Base-by-base conservation (phyloP, 2,797 vertebrate species). In the Momotus momota region DNA sequence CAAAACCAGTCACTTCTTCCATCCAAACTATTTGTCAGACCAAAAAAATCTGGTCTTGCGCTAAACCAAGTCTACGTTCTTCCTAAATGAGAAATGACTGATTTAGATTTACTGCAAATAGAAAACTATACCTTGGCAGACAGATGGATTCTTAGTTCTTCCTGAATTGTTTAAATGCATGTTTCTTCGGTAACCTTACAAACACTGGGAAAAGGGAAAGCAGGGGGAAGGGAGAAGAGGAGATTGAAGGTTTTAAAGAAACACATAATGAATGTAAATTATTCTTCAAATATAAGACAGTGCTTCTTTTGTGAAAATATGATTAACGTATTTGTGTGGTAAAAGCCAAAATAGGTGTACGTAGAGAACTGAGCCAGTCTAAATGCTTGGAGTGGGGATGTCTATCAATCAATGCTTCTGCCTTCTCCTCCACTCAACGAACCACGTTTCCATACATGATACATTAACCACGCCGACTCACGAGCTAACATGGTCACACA, bases 111-210 rank as follows among this genome's bases (percentile, higher is more conserved):
- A 94, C 88, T 83, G 88, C 92, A 86, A 93, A 91, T 9, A 95
- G 84, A 96, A 94, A 95, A 86, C 66, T 86, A 94, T 95, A 95
- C 96, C 93, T 95, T 74, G 80, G 96, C 69, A 55, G 91, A 84
- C 69, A 88, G 95, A 72, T 82, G 95, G 77, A 49, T 61, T 96
- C 97, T 86, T 94, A 96, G 88, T 62, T 92, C 96, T 85, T 94
- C 94, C 96, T 92, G 93, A 96, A 92, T n/a, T 93, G 94, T 88
- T 96, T 96, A 97, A 94, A 97, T 94, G 90, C 92, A 54, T 80
- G 94, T 94, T 95, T 97, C 97, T 96, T 97, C 93, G n/a, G 92
- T 93, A 86, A 96, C 94, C 96, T 96, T 96, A 97, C 90, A 97
- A 77, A 92, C 96, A 93, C 95, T 97, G 83, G 90, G 94, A 91